These are phyloP conservation scores for Rutilus rutilus DNA, from an alignment of 2,113 vertebrate species.

Conservation along the genomic window DNA sequence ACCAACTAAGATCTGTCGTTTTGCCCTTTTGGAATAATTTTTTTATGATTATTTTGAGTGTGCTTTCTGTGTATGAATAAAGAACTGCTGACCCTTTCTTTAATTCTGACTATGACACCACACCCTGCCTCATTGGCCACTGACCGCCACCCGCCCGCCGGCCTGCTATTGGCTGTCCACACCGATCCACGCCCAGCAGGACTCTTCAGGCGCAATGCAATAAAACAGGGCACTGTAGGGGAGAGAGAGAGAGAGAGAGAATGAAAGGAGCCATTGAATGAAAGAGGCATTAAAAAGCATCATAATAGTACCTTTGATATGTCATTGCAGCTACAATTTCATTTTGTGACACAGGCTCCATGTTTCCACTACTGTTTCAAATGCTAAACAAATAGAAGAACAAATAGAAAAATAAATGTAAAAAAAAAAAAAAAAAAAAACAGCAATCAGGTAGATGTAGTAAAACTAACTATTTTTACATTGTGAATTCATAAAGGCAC, in stretches of 20 bases:
- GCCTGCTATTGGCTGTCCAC: slow-evolving; percentile 12
- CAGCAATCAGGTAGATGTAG: background rate
- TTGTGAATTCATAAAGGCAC: background rate
- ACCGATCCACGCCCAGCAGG: slow-evolving; percentile 16
- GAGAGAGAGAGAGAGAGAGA: background rate
- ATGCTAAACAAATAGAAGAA: background rate
- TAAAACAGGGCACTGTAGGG: slow-evolving; percentile 18
- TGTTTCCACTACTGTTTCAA: background rate
- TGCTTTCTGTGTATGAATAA: background rate
- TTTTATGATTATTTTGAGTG: background rate
- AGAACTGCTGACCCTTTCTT: slow-evolving; percentile 20
- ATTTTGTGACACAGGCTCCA: background rate
- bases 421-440: no score
- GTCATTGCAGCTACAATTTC: background rate
- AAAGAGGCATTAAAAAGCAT: slow-evolving; percentile 11
- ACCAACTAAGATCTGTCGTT: background rate
- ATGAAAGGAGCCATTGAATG: background rate
- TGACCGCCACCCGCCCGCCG: slow-evolving; percentile 11
- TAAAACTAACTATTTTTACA: background rate
- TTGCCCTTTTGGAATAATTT: background rate
- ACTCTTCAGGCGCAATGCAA: slow-evolving; percentile 16
- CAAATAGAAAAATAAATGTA: background rate
- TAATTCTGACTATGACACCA: slow-evolving; percentile 21
- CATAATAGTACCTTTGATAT: background rate
- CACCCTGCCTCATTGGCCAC: slow-evolving; percentile 21